phyloP scores from a whole-genome alignment of 2,113 vertebrate species.

The Pelobates fuscus region DNA sequence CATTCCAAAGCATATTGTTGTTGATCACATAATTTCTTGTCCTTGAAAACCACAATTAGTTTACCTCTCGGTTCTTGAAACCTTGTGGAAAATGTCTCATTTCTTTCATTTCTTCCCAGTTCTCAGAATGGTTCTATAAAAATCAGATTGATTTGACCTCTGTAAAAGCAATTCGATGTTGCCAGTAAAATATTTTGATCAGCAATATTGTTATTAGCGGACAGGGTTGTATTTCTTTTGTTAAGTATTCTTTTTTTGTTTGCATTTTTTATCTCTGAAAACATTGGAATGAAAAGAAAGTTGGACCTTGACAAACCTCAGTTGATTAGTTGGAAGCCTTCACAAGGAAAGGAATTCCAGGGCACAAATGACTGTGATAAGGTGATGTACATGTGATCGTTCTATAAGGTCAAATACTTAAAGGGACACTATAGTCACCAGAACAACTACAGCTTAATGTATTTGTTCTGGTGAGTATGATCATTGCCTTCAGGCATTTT shows the following conservation, averaged over 20 bases:
- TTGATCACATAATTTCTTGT: constrained; percentile 16
- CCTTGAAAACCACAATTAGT: background rate
- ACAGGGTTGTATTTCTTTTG: constrained; percentile 44
- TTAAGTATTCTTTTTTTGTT: constrained; percentile 49
- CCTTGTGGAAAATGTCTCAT: background rate
- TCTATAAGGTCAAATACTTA: too few relatives aligned
- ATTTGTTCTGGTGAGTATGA: too few relatives aligned
- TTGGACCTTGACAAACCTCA: constrained; percentile 42
- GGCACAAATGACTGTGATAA: constrained; percentile 43
- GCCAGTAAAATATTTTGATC: constrained; percentile 1
- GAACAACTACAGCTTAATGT: too few relatives aligned
- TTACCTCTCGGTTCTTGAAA: background rate
- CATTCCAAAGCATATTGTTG: background rate
- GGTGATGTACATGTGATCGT: constrained; percentile 52
- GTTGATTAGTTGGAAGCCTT: constrained; percentile 46
- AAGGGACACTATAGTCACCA: too few relatives aligned
- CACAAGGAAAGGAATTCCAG: background rate
- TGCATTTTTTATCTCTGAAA: constrained; percentile 51
- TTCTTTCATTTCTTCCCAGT: background rate
- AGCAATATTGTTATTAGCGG: constrained; percentile 4
- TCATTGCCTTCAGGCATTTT: too few relatives aligned
- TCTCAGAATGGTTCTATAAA: background rate
- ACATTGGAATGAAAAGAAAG: constrained; percentile 35
- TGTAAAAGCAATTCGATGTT: background rate
- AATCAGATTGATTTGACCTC: background rate